Evolutionary conservation across 2,888 invertebrate genomes (phyloP).

Genomic region (Aspidiotus rigidus): DNA sequence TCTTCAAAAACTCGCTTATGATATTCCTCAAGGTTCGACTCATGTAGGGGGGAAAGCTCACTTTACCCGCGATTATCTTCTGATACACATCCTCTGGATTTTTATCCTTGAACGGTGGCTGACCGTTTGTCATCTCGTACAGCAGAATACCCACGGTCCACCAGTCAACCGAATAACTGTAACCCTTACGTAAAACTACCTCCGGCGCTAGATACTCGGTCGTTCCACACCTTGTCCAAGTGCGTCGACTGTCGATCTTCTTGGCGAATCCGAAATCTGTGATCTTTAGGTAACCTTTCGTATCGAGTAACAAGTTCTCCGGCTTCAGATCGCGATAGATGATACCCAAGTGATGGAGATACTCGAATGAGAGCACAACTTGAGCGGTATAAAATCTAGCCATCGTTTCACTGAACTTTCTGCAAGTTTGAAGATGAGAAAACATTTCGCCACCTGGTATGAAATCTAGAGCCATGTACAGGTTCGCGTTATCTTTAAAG

Average conservation of each 20-base stretch:
- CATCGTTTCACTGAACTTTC: constrained; percentile 27
- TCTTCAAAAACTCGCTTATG: constrained; percentile 25
- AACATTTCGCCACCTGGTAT: constrained; percentile 29
- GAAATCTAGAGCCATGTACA: constrained; percentile 30
- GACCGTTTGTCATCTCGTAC: constrained; percentile 30
- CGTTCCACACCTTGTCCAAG: constrained; percentile 28
- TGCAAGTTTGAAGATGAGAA: constrained; percentile 19
- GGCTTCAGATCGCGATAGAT: constrained; percentile 26
- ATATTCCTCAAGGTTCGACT: constrained; percentile 12
- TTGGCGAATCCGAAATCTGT: constrained; percentile 30
- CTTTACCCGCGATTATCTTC: constrained; percentile 25
- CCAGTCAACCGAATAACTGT: constrained; percentile 31
- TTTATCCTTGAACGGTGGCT: constrained; percentile 30
- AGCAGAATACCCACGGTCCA: constrained; percentile 28
- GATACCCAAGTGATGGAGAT: constrained; percentile 26
- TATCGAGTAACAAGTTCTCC: constrained; percentile 24
- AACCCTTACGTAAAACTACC: constrained; percentile 23
- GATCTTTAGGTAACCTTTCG: constrained; percentile 24
- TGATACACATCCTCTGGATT: constrained; percentile 25
- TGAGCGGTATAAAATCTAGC: constrained; percentile 27
- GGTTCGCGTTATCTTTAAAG: constrained; percentile 26
- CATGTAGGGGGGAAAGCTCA: constrained; percentile 25
- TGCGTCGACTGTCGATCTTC: constrained; percentile 27
- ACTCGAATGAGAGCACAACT: constrained; percentile 28
- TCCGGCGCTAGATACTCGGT: constrained; percentile 27